Evolutionary conservation across 2,797 vertebrate species (phyloP).

Genomic region (Coreius guichenoti): DNA sequence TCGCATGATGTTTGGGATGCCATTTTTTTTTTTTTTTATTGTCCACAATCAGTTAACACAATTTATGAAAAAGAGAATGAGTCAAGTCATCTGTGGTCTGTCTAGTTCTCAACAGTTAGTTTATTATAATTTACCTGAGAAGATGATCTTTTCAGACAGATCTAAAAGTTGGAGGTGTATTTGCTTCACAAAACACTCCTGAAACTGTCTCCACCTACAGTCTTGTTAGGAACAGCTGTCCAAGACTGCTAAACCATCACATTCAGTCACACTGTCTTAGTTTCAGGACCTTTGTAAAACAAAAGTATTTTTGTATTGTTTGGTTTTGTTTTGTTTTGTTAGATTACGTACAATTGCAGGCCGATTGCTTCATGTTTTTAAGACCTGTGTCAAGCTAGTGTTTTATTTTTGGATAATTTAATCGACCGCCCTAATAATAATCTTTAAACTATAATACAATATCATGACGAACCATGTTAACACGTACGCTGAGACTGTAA

Average conservation of each 20-base stretch:
- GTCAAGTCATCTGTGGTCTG: neutral
- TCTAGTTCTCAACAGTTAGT: neutral
- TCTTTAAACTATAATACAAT: neutral
- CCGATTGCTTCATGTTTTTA: neutral
- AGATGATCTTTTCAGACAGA: neutral
- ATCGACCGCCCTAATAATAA: neutral
- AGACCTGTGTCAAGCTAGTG: neutral
- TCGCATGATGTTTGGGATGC: neutral
- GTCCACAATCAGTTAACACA: slow-evolving; percentile 1
- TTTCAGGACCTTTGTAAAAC: neutral
- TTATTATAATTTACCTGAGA: neutral
- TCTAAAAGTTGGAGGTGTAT: too few relatives aligned
- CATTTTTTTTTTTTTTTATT: neutral
- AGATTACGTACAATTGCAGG: neutral
- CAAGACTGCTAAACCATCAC: neutral
- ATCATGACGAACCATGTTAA: slow-evolving; percentile 7
- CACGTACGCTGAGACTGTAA: neutral
- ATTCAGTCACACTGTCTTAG: neutral
- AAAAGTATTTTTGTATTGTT: neutral
- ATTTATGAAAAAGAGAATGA: slow-evolving; percentile 1
- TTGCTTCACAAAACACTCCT: neutral
- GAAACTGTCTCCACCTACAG: neutral
- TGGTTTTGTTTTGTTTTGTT: neutral
- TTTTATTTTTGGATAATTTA: neutral
- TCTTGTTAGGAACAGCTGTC: slow-evolving; percentile 1